Base-by-base conservation (phyloP, 2,888 invertebrate genomes). In the Plutella xylostella region DNA sequence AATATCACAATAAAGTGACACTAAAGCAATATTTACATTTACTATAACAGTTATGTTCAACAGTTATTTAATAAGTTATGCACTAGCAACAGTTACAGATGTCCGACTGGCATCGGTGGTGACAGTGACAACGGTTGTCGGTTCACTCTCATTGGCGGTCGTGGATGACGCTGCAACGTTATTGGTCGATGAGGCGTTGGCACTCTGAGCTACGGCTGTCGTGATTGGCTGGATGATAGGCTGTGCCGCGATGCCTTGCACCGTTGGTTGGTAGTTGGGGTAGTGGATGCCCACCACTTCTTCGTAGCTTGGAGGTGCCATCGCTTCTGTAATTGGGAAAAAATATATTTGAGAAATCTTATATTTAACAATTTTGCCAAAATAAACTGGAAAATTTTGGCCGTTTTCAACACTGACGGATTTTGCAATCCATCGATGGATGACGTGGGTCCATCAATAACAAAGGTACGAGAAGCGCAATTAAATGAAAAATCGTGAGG, bases 281-380 rank as follows among this genome's bases (percentile, higher is more conserved):
- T 78, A 80, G 61, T 82, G 80, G 14, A 77, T 57, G 0, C 80
- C 79, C 6, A 83, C 80, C 14, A 82, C 82, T 47, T 83, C 82
- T 34, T 83, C 82, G 60, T 83, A 83, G 54, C 83, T 83, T 1
- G 82, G 82, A 1, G 82, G 82, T 1, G 80, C 82, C 69, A 82
- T 71, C 46, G 67, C 71, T 61, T 83, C 82, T 83, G 79, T 18
- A 80, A 75, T 56, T 43, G 15, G 42, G 44, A 53, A n/a, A n/a
- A n/a, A n/a, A n/a, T n/a, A n/a, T n/a, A n/a, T n/a, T n/a, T n/a
- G n/a, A n/a, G n/a, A n/a, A n/a, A n/a, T n/a, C n/a, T n/a, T n/a
- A n/a, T n/a, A n/a, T n/a, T n/a, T n/a, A n/a, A n/a, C n/a, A n/a
- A n/a, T n/a, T n/a, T n/a, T n/a, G n/a, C n/a, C n/a, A n/a, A n/a